Evolutionary conservation across 2,113 vertebrate genomes (phyloP).

Genomic region (Oceanodroma tethys): DNA sequence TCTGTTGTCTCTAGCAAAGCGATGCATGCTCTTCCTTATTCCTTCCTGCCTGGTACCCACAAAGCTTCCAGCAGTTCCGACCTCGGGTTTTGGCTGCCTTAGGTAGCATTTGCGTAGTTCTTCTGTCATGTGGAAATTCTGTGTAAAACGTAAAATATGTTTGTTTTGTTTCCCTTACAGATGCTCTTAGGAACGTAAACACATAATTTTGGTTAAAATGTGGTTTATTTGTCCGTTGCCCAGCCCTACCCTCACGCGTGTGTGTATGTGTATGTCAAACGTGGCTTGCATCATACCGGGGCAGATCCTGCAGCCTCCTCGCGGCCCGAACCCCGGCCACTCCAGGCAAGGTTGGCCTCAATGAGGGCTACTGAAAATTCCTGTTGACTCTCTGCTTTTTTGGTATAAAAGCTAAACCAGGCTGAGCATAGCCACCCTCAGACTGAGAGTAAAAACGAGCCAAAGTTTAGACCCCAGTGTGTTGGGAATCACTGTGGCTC

Average conservation of each 20-base stretch:
- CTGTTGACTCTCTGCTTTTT: neutral
- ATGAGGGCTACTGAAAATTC: neutral
- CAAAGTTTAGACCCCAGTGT: neutral
- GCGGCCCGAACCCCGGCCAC: neutral
- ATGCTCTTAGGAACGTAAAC: slow-evolving; percentile 59
- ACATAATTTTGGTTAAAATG: slow-evolving; percentile 56
- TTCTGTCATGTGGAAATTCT: slow-evolving; percentile 38
- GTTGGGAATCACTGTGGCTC: neutral
- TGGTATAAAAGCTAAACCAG: neutral
- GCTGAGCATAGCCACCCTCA: neutral
- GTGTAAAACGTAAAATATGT: slow-evolving; percentile 28
- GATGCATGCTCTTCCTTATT: neutral
- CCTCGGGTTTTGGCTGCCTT: neutral
- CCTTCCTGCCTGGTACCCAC: neutral
- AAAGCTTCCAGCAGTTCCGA: neutral
- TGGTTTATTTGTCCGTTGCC: slow-evolving; percentile 1
- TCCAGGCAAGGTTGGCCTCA: neutral
- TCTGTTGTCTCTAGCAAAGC: neutral
- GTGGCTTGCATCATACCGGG: neutral
- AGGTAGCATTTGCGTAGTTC: slow-evolving; percentile 4
- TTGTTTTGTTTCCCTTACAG: slow-evolving; percentile 52
- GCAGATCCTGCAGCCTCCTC: neutral
- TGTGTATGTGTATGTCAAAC: neutral
- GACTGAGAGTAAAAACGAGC: neutral
- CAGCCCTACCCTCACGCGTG: neutral